Evolutionary conservation across 2,888 invertebrate genomes (phyloP), one percentile per base, ranked within the genome.

Genomic region (Caenorhabditis plicata): DNA sequence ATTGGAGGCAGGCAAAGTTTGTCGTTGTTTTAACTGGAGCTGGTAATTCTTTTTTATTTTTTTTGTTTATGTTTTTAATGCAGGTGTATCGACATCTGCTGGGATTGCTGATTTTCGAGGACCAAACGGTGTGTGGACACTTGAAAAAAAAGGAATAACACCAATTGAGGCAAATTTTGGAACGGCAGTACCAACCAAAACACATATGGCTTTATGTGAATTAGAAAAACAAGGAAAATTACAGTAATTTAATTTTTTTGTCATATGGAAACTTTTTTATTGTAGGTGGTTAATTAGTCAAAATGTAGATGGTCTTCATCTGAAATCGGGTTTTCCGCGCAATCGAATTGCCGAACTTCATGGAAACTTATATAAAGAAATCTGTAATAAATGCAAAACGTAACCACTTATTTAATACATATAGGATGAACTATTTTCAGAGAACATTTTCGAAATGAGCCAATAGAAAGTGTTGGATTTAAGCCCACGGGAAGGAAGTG

Each of bases 31-130:
- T 27, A 27, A 27, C 29, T 27, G 29, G 29, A 9, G 29, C 29
- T n/a, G n/a, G n/a, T n/a, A n/a, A n/a, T n/a, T n/a, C n/a, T n/a
- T n/a, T n/a, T n/a, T n/a, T n/a, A n/a, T n/a, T n/a, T n/a, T n/a
- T n/a, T n/a, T n/a, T n/a, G n/a, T n/a, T n/a, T n/a, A n/a, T n/a
- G n/a, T n/a, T n/a, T n/a, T n/a, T n/a, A n/a, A n/a, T n/a, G n/a
- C n/a, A n/a, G 47, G 61, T 27, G 55, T 61, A 13, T 45, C 48
- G 36, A 74, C 71, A 32, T 46, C 92, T 5, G 92, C 92, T 11
- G 87, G 89, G 78, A 96, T 96, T 81, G 95, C 96, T 20, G 96
- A 96, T 85, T 96, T 96, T 83, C 87, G 96, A 69, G 96, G 96
- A 2, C 91, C 92, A 46, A 90, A 90, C 83, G 96, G 96, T 33